phyloP scores from a whole-genome alignment of 2,888 invertebrate genomes.

The Diarsia mendica region DNA sequence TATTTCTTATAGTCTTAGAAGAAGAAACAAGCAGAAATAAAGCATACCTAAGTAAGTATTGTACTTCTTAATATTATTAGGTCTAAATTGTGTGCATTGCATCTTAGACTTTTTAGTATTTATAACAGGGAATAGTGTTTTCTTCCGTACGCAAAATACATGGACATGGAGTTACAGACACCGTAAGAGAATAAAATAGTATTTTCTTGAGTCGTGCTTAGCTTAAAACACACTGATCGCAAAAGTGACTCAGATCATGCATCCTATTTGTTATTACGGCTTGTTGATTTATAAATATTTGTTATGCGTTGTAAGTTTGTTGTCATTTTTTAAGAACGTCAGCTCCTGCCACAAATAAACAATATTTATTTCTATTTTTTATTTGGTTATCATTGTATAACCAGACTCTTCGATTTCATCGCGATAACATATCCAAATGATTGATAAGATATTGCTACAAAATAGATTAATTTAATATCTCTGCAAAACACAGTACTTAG shows the following conservation, averaged over 20 bases:
- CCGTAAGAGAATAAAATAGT: no score
- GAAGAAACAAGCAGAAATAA: neutral
- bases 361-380: no score
- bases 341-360: no score
- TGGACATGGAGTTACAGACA: no score
- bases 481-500: constrained; percentile 2
- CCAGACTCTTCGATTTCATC: neutral
- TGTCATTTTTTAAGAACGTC: no score
- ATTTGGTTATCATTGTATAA: neutral
- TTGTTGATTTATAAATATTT: no score
- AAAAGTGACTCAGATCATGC: neutral
- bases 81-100: neutral
- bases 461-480: neutral
- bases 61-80: neutral
- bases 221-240: neutral
- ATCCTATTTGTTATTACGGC: neutral
- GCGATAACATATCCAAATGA: neutral
- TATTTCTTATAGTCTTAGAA: no score
- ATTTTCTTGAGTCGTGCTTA: neutral
- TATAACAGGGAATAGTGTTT: neutral
- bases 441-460: neutral
- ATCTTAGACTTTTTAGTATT: no score
- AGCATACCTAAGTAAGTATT: neutral
- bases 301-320: no score
- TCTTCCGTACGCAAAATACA: neutral